Evolutionary conservation across 2,888 invertebrate species (phyloP).

Genomic region (Maniola hyperantus): DNA sequence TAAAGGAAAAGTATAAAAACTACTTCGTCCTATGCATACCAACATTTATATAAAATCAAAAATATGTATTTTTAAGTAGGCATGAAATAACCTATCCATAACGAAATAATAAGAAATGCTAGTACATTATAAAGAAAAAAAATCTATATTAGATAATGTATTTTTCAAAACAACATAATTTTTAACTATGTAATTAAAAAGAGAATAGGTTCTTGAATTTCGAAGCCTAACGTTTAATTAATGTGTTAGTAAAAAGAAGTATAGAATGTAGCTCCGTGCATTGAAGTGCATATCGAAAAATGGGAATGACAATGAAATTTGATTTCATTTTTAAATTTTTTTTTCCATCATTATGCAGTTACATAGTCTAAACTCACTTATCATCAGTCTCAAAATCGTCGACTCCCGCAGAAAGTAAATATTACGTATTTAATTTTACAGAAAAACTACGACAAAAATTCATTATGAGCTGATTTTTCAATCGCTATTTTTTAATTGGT

Average conservation of each 20-base stretch:
- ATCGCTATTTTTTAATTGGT: neutral
- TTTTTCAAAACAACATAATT: no score
- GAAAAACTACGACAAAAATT: neutral
- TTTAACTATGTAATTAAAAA: neutral
- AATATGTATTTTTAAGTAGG: no score
- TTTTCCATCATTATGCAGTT: slow-evolving; percentile 43
- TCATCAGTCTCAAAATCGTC: slow-evolving; percentile 67
- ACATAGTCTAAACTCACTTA: slow-evolving; percentile 63
- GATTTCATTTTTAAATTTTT: slow-evolving; percentile 48
- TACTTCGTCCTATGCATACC: no score
- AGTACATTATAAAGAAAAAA: no score
- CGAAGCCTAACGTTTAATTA: neutral
- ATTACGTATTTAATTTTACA: neutral
- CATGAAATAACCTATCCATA: no score
- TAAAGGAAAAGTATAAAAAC: neutral
- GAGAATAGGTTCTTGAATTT: no score
- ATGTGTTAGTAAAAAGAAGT: no score
- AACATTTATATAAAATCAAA: no score
- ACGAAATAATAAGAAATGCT: no score
- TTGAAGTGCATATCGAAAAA: slow-evolving; percentile 20
- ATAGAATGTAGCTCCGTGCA: slow-evolving; percentile 41
- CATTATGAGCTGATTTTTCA: neutral
- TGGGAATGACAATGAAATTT: slow-evolving; percentile 44
- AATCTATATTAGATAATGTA: no score
- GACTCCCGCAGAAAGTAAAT: slow-evolving; percentile 36